These are phyloP conservation scores for Vulpes vulpes DNA, from an alignment of 2,113 vertebrate species.

Conservation along the genomic window DNA sequence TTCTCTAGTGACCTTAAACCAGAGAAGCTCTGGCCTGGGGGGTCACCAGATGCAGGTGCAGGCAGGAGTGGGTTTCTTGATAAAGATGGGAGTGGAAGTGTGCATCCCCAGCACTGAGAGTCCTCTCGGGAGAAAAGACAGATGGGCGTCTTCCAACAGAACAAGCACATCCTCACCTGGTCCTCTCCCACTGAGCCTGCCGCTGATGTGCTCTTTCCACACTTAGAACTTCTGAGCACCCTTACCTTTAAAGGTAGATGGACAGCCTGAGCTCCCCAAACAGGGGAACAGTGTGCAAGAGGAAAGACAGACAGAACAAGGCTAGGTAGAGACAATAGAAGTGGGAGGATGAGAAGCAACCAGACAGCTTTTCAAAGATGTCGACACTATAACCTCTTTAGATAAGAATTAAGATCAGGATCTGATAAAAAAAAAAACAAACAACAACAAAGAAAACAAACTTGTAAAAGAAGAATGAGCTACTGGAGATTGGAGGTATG, in stretches of 20 bases:
- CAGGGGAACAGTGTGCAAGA: background rate
- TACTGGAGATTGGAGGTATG: background rate
- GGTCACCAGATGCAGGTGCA: background rate
- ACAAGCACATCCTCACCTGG: background rate
- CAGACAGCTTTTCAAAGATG: background rate
- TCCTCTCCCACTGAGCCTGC: background rate
- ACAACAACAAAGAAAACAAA: background rate
- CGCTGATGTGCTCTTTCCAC: background rate
- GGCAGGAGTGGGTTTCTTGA: background rate
- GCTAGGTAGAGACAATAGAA: background rate
- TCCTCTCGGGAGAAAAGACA: background rate
- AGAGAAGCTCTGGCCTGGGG: background rate
- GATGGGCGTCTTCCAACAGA: background rate
- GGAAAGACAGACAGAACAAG: background rate
- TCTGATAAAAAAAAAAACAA: background rate
- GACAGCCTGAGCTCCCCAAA: background rate
- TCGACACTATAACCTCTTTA: background rate
- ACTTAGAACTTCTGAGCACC: background rate
- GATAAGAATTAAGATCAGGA: background rate
- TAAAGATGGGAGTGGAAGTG: background rate
- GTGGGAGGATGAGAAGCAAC: background rate
- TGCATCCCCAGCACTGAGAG: background rate
- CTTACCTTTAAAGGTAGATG: background rate
- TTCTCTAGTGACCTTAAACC: background rate
- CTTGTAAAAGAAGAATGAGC: slow-evolving; percentile 26